Conservation (phyloP, 1,140 invertebrate species). For the Pseudomyrmex gracilis region DNA sequence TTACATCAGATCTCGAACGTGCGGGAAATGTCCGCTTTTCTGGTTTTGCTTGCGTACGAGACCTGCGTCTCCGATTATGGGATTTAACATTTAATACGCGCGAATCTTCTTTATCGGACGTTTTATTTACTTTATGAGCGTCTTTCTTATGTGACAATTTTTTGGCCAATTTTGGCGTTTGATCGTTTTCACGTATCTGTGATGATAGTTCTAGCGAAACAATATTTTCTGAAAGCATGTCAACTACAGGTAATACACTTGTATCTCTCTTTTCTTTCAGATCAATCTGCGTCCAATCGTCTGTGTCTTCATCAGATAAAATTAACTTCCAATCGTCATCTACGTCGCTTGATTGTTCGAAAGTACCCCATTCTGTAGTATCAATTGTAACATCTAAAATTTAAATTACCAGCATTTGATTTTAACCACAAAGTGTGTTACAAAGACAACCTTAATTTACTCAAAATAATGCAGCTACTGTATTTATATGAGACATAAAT, state of each 20-base stretch:
- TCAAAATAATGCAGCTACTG: not conserved
- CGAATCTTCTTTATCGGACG: not conserved
- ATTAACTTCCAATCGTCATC: not conserved
- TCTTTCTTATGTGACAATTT: not conserved
- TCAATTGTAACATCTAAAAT: slow-evolving; percentile 58
- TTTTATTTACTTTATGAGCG: not conserved
- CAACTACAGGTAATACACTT: slow-evolving; percentile 23
- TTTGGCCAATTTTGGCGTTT: not conserved
- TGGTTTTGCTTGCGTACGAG: not conserved
- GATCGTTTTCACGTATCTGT: not conserved
- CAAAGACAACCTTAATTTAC: not conserved
- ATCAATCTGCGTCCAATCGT: not conserved
- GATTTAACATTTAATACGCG: not conserved
- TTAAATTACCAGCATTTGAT: slow-evolving; percentile 21
- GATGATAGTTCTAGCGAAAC: slow-evolving; percentile 16
- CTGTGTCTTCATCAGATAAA: not conserved
- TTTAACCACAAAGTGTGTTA: not conserved
- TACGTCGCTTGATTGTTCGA: not conserved
- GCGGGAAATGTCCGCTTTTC: not conserved
- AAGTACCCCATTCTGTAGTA: not conserved
- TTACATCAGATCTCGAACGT: too few relatives aligned
- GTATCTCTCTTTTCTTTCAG: slow-evolving; percentile 24
- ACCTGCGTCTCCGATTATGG: not conserved
- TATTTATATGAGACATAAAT: not conserved
- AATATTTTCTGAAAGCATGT: not conserved